Evolutionary conservation across 2,113 vertebrate species (phyloP).

Genomic region (Aldabrachelys gigantea): DNA sequence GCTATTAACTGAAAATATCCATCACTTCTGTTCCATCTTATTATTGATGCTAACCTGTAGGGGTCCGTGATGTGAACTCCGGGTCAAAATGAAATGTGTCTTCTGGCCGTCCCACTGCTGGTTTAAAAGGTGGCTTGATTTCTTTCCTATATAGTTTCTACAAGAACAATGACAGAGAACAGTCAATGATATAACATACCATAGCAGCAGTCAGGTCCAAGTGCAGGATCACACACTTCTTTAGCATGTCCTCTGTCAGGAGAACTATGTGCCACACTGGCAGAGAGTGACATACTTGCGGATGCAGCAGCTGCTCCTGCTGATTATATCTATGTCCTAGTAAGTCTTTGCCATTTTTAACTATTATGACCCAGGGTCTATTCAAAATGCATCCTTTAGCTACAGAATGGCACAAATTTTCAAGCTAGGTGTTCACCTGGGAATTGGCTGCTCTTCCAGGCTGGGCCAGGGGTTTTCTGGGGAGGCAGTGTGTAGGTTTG

Average conservation of each 20-base stretch:
- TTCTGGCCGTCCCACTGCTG: slow-evolving; percentile 92
- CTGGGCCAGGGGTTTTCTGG: background rate
- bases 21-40: too few relatives aligned
- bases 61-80: slow-evolving; percentile 95
- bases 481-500: background rate
- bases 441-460: background rate
- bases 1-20: background rate
- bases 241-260: background rate
- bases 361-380: background rate
- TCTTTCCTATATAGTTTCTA: slow-evolving; percentile 94
- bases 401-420: background rate
- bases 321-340: background rate
- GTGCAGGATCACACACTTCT: background rate
- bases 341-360: background rate
- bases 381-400: background rate
- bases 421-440: background rate
- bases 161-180: background rate
- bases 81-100: slow-evolving; percentile 98
- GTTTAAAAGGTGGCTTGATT: slow-evolving; percentile 94
- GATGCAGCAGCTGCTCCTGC: background rate
- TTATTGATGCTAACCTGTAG: slow-evolving; percentile 83
- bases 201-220: background rate
- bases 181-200: background rate
- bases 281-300: background rate
- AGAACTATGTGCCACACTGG: background rate